Conservation (phyloP, 2,797 vertebrate genomes). For the Ceyx erithaca region DNA sequence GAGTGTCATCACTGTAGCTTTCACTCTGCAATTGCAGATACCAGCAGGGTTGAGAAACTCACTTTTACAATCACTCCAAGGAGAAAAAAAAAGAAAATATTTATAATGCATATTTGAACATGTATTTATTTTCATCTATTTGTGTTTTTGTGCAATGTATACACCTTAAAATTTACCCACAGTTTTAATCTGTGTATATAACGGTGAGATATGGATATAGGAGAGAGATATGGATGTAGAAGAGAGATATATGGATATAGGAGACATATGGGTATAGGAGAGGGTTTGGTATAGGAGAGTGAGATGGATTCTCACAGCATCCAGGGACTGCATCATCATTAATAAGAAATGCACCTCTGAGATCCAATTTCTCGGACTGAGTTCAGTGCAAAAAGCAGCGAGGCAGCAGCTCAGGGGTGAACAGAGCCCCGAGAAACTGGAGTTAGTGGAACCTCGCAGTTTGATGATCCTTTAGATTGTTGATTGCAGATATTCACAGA, state of each 20-base stretch:
- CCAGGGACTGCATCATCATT: background rate
- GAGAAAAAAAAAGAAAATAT: background rate
- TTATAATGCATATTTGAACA: accelerated
- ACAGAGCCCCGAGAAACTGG: accelerated
- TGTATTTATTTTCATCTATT: background rate
- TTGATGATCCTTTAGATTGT: background rate
- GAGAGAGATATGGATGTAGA: too few relatives aligned
- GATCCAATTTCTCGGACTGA: background rate
- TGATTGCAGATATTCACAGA: background rate
- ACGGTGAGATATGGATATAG: too few relatives aligned
- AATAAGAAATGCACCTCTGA: background rate
- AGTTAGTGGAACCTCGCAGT: background rate
- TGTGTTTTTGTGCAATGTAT: background rate
- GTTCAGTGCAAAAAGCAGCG: background rate
- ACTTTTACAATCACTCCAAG: accelerated
- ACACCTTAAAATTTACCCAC: background rate
- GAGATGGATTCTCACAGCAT: background rate
- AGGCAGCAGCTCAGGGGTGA: background rate
- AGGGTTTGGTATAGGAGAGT: too few relatives aligned
- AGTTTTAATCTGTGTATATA: too few relatives aligned
- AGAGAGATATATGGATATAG: background rate
- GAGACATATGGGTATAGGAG: background rate
- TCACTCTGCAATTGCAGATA: accelerated
- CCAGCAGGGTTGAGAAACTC: background rate
- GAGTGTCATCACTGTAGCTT: background rate